A percentile compares a stretch with the other conserved stretches of the same genome.
phyloP scores from a whole-genome alignment of 1,140 invertebrate species.

The Dysdera silvatica region DNA sequence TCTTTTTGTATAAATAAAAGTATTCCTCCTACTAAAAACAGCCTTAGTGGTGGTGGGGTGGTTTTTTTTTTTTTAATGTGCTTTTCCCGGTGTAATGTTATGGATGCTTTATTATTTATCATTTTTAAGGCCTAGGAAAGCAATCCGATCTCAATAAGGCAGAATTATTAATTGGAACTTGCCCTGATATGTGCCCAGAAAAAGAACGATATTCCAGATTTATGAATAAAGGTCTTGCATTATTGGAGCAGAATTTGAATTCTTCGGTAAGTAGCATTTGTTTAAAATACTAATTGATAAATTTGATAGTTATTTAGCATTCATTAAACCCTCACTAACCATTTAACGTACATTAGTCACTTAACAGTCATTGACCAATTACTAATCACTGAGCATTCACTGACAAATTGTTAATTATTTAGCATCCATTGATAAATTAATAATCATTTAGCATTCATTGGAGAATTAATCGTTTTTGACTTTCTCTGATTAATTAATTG shows the following conservation, averaged over 20 bases:
- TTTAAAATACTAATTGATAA: too few relatives aligned
- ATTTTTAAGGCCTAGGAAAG: conserved; percentile 21
- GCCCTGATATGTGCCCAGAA: conserved; percentile 97
- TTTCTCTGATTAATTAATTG: too few relatives aligned
- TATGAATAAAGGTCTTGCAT: conserved; percentile 62
- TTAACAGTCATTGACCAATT: too few relatives aligned
- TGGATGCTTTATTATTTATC: neutral
- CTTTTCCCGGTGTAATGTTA: conserved; percentile 29
- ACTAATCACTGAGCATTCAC: too few relatives aligned
- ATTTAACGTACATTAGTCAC: too few relatives aligned
- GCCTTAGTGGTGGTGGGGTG: conserved; percentile 24
- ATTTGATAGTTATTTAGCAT: too few relatives aligned
- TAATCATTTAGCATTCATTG: too few relatives aligned
- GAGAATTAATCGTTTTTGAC: too few relatives aligned
- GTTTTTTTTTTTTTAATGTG: conserved; percentile 36
- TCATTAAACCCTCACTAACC: too few relatives aligned
- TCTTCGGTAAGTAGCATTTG: too few relatives aligned
- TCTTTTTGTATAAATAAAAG: neutral
- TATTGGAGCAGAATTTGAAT: conserved; percentile 61
- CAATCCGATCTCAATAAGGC: conserved; percentile 39
- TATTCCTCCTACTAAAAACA: neutral
- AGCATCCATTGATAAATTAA: too few relatives aligned
- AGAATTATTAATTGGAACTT: conserved; percentile 65
- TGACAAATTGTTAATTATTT: too few relatives aligned
- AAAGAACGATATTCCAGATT: conserved; percentile 85